Conservation (phyloP, 2,113 vertebrate species). For the Sinocyclocheilus grahami region DNA sequence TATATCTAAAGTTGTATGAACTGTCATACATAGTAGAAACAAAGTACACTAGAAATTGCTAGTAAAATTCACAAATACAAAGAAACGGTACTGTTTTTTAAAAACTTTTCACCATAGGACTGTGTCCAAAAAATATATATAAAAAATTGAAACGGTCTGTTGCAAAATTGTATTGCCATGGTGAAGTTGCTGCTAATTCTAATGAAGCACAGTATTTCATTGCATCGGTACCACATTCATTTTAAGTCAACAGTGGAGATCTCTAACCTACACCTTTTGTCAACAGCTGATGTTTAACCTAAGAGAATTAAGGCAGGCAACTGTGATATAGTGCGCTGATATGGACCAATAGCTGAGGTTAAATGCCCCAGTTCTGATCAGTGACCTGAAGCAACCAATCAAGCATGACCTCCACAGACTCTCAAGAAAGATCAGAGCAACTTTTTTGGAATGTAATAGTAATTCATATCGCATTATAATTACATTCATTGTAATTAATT, state of each 20-base stretch:
- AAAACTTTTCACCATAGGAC: no score
- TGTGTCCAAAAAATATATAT: no score
- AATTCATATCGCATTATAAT: neutral
- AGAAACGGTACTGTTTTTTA: neutral
- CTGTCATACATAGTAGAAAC: neutral
- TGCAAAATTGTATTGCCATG: neutral
- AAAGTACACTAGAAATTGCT: no score
- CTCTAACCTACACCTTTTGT: constrained; percentile 45
- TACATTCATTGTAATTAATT: neutral
- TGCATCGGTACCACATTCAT: neutral
- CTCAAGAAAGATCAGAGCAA: neutral
- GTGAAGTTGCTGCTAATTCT: neutral
- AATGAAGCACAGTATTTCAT: neutral
- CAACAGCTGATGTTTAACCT: constrained; percentile 51
- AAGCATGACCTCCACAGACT: neutral
- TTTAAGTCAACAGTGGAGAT: constrained; percentile 38
- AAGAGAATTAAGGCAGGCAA: constrained; percentile 17
- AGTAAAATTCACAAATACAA: no score
- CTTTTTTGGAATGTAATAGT: neutral
- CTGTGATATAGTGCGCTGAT: neutral
- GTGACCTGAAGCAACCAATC: neutral
- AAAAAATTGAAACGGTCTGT: no score
- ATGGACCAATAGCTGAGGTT: neutral
- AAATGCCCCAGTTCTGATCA: neutral
- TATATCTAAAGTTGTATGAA: neutral